Base-by-base conservation (phyloP, 2,888 invertebrate species). In the Sarcophaga carnaria region DNA sequence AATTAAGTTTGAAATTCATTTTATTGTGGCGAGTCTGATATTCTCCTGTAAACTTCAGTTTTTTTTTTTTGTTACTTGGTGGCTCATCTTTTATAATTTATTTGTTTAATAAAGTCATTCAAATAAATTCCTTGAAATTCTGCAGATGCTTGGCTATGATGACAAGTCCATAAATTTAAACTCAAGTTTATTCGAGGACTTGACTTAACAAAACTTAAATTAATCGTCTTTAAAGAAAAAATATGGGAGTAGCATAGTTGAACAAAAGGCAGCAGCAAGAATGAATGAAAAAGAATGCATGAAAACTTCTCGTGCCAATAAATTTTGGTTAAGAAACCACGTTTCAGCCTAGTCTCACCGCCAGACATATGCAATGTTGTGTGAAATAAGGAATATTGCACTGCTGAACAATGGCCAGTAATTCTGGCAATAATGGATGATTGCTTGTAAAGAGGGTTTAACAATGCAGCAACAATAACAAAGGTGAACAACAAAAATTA, bases 71-170 rank as follows among this genome's bases (percentile, higher is more conserved):
- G 67, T 45, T 54, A 37, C 49, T 77, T 64, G n/a, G 45, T 70
- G 63, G 63, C 6, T 14, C 8, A 22, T 22, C 59, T 60, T 59
- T 37, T 63, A 8, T 62, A 74, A 54, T 78, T 69, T 69, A 84
- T 87, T 84, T 70, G 75, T 84, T 79, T 84, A 87, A 87, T 84
- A 87, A 80, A 87, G 87, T 87, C 87, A 87, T 87, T 87, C 79
- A 79, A 82, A 47, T 77, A 79, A 87, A 84, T 87, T 76, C 76
- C 76, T 79, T 74, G 27, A 79, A 84, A 82, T 87, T 80, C 76
- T 81, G 76, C 66, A 79, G 63, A 84, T 84, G 63, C 74, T 69
- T 54, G 54, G 2, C 20, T 63, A 14, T 49, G 60, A 71, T 84
- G 87, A 87, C 87, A 87, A 82, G 87, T 87, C 79, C 72, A 84